Base-by-base conservation (phyloP, 1,140 invertebrate species). In the Parasteatoda tepidariorum region DNA sequence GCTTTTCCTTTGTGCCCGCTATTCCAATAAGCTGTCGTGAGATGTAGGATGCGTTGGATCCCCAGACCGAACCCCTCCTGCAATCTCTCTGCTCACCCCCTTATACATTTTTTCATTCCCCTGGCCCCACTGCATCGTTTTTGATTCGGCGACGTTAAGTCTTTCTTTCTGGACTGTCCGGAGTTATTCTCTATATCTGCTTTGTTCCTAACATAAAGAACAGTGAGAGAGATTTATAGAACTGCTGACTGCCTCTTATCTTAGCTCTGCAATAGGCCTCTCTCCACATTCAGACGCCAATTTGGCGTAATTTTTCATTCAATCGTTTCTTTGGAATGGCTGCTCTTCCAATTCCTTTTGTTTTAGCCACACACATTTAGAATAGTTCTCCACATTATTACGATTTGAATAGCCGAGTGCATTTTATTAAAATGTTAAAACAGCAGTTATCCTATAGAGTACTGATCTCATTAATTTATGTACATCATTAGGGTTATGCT, bases 231-330 rank as follows among this genome's bases (percentile, higher is more conserved):
- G 64, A 81, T 81, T 70, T 81, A 81, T 81, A 70, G 64, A 70
- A 81, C 67, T 81, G 78, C 78, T 81, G 78, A 81, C 78, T 81
- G 78, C 66, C 38, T 81, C 78, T 81, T 70, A 70, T 70, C 78
- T 70, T 79, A 75, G 61, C 62, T 28, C 62, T 55, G 41, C 38
- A 68, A 67, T 67, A 78, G 64, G 73, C 15, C 64, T 22, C 33
- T 66, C 38, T 64, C 57, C 33, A 64, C 59, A 61, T 64, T 34
- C 41, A 28, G 31, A 15, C 71, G 54, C 74, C 74, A 76, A 76
- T 76, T 76, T 76, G 54, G 59, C 28, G 74, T 64, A 64, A 64
- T 76, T 76, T 76, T 76, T 76, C 61, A 48, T 55, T 18, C 55
- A 5, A 59, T n/a, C 55, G 13, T n/a, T 59, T 59, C 55, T 48